Percentiles rank a stretch among this genome's conserved stretches.
phyloP scores from a whole-genome alignment of 2,113 vertebrate species.

The Rhabdomys dilectus region DNA sequence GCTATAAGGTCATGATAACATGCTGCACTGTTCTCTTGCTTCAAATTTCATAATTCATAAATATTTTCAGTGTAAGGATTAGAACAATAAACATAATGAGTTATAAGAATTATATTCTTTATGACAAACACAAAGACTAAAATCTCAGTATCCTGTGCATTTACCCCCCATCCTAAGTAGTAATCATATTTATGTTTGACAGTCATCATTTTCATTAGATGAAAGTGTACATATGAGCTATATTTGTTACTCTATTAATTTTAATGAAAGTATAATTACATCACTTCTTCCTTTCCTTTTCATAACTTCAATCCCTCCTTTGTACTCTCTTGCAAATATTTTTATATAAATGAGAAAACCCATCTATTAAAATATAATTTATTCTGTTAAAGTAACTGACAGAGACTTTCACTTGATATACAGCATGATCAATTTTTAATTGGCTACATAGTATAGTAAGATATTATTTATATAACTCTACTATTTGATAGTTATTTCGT shows the following conservation, averaged over 20 bases:
- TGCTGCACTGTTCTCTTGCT: background rate
- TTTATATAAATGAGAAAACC: background rate
- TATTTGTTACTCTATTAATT: background rate
- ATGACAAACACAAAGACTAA: background rate
- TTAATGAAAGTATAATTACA: background rate
- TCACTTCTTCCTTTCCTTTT: background rate
- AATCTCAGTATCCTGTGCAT: background rate
- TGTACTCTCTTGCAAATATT: background rate
- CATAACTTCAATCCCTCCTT: background rate
- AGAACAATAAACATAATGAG: background rate
- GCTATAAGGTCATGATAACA: background rate
- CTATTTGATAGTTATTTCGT: background rate
- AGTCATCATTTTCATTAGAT: background rate
- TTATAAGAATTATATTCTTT: background rate
- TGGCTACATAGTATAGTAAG: background rate
- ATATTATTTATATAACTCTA: background rate
- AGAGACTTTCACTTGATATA: background rate
- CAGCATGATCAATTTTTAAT: background rate
- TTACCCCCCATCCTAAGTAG: background rate
- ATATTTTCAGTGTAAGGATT: background rate
- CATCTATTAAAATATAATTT: background rate
- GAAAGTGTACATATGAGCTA: background rate
- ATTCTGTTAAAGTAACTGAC: background rate
- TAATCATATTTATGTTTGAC: too few species aligned
- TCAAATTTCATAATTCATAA: background rate